A percentile compares a stretch with the other conserved stretches of the same genome.
phyloP scores from a whole-genome alignment of 23 tunicate species.

The Corella eumyota region DNA sequence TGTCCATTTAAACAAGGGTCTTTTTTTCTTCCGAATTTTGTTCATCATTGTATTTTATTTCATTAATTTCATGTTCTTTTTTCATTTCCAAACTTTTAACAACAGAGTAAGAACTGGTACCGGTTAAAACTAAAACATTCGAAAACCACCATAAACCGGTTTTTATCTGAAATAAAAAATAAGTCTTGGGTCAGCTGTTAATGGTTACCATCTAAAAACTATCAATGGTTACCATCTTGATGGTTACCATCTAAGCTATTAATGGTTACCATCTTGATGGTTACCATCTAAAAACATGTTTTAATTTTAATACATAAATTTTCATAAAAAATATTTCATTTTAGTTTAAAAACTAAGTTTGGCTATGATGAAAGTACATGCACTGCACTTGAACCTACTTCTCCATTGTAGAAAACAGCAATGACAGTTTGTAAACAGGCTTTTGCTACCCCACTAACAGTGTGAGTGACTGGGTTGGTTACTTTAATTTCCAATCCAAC shows the following conservation, averaged over 20 bases:
- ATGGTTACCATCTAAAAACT: neutral
- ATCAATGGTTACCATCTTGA: too few relatives aligned
- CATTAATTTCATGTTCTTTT: conserved; percentile 12
- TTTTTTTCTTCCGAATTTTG: neutral
- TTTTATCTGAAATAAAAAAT: conserved; percentile 27
- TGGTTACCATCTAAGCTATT: too few relatives aligned
- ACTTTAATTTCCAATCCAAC: conserved; percentile 91
- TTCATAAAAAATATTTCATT: too few relatives aligned
- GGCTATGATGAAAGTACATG: too few relatives aligned
- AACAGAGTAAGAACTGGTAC: conserved; percentile 83
- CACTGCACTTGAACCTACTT: too few relatives aligned
- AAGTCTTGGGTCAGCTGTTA: too few relatives aligned
- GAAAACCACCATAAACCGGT: conserved; percentile 92
- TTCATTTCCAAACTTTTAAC: conserved; percentile 94
- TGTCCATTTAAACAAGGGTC: neutral
- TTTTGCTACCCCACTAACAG: conserved; percentile 97
- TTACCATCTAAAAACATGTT: too few relatives aligned
- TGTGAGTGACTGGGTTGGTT: conserved; percentile 94
- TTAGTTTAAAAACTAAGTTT: too few relatives aligned
- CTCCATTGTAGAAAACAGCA: conserved; percentile 58
- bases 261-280: too few relatives aligned
- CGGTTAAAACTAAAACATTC: conserved; percentile 62
- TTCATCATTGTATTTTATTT: neutral
- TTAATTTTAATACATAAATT: too few relatives aligned
- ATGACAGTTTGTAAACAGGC: conserved; percentile 97